Evolutionary conservation across 2,113 vertebrate species (phyloP).

Genomic region (Rousettus leschenaultii): DNA sequence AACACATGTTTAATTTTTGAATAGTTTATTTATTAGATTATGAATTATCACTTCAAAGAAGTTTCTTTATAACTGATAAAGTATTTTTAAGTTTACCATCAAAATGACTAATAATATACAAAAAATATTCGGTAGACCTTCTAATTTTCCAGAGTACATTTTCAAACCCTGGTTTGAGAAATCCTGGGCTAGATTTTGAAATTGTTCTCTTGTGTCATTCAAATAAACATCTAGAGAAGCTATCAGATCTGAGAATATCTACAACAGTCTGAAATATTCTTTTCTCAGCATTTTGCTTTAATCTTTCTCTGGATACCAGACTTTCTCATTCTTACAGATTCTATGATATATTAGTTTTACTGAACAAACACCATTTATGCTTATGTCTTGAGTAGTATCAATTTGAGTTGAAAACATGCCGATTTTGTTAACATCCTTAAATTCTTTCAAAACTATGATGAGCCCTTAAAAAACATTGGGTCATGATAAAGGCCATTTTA

Average conservation of each 20-base stretch:
- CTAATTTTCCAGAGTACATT: neutral
- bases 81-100: neutral
- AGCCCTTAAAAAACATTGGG: neutral
- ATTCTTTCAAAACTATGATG: constrained; percentile 16
- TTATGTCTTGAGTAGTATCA: constrained; percentile 34
- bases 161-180: neutral
- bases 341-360: constrained; percentile 34
- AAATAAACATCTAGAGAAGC: constrained; percentile 41
- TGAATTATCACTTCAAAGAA: neutral
- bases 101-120: neutral
- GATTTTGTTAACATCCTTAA: constrained; percentile 46
- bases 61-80: neutral
- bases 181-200: neutral
- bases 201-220: constrained; percentile 43
- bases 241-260: constrained; percentile 64
- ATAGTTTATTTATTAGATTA: neutral
- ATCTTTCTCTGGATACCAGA: constrained; percentile 54
- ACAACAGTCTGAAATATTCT: constrained; percentile 40
- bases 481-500: neutral
- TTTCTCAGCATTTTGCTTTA: constrained; percentile 36
- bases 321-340: constrained; percentile 54
- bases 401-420: constrained; percentile 37
- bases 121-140: neutral
- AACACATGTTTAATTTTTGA: neutral
- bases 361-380: constrained; percentile 40